Conservation (phyloP, 2,888 invertebrate species). For the Drosophila anceps region DNA sequence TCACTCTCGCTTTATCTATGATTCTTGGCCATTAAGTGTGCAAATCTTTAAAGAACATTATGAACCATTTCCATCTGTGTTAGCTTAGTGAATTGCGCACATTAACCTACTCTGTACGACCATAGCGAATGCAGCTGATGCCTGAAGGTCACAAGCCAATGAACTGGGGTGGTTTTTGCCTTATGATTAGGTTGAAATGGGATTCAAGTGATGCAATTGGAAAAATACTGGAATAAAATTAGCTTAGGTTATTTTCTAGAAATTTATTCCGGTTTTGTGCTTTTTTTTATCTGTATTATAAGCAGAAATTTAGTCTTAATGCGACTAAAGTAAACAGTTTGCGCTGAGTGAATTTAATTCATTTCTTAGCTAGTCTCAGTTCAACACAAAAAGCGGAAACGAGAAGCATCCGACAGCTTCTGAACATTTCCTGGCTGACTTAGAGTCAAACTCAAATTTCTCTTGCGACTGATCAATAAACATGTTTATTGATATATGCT, state of each 20-base stretch:
- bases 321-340: not conserved
- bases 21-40: slow-evolving; percentile 22
- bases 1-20: not conserved
- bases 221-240: no score
- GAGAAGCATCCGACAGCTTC: not conserved
- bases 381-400: not conserved
- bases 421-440: not conserved
- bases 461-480: not conserved
- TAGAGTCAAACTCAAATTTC: not conserved
- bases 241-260: no score
- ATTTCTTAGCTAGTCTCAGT: no score
- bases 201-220: no score
- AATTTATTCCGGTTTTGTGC: no score
- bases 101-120: slow-evolving; percentile 2
- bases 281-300: no score
- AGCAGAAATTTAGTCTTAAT: no score
- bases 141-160: slow-evolving; percentile 13
- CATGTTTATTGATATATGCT: not conserved
- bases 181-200: not conserved
- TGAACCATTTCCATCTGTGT: slow-evolving; percentile 23
- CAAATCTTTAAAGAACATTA: slow-evolving; percentile 34
- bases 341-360: not conserved
- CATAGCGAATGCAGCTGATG: slow-evolving; percentile 18
- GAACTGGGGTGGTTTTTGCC: not conserved
- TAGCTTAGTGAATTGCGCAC: not conserved